Evolutionary conservation across 2,797 vertebrate genomes (phyloP).

Genomic region (Helarctos malayanus): DNA sequence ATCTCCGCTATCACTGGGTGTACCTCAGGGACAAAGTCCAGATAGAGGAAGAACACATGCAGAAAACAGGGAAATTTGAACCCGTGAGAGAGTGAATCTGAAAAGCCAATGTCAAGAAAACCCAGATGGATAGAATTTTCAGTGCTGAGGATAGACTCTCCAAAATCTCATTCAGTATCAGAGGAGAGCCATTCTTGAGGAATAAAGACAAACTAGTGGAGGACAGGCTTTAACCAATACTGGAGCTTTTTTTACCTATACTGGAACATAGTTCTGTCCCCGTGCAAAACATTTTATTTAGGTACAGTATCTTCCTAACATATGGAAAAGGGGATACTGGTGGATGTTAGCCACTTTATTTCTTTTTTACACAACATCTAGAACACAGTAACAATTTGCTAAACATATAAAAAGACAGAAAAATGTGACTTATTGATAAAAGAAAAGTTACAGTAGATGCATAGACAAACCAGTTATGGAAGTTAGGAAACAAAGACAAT

Average conservation of each 20-base stretch:
- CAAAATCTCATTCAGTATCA: background rate
- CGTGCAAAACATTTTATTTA: background rate
- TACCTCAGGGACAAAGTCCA: background rate
- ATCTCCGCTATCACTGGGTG: background rate
- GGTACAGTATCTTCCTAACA: background rate
- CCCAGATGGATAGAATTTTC: background rate
- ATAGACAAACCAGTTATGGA: background rate
- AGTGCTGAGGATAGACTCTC: background rate
- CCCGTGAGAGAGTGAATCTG: background rate
- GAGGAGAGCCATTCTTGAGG: background rate
- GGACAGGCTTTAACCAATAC: background rate
- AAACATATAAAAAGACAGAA: background rate
- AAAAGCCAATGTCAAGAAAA: background rate
- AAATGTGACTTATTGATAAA: background rate
- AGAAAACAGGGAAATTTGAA: background rate
- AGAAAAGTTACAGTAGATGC: background rate
- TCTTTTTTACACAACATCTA: background rate
- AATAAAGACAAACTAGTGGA: background rate
- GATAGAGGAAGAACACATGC: background rate
- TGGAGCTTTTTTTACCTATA: background rate
- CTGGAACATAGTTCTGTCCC: background rate
- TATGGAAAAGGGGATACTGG: background rate
- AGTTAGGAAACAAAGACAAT: background rate
- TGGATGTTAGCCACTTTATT: background rate
- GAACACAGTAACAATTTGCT: background rate